These are phyloP conservation scores for Euzophera pinguis DNA, from an alignment of 2,888 invertebrate species.

Conservation along the genomic window DNA sequence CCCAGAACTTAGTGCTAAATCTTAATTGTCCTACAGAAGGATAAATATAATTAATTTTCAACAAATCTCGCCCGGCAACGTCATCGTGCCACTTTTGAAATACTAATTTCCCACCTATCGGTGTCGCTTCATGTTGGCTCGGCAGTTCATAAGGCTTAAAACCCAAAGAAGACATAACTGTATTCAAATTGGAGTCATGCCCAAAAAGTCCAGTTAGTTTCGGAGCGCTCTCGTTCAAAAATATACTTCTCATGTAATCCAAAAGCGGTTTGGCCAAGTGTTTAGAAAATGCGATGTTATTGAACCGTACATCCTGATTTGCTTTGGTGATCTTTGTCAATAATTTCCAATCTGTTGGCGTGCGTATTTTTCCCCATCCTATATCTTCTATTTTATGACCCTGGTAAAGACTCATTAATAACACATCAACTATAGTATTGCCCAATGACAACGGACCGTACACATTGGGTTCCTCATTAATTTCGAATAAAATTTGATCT, in stretches of 20 bases:
- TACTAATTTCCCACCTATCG: conserved; percentile 59
- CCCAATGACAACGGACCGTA: conserved; percentile 44
- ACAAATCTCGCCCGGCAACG: conserved; percentile 27
- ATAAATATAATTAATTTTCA: conserved; percentile 58
- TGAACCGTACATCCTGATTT: conserved; percentile 52
- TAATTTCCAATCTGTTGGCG: conserved; percentile 39
- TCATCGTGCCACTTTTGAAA: conserved; percentile 58
- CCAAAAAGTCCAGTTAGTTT: conserved; percentile 51
- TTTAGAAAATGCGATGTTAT: conserved; percentile 35
- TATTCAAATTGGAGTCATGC: conserved; percentile 57
- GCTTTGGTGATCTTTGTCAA: conserved; percentile 39
- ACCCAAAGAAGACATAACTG: conserved; percentile 40
- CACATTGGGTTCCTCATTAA: conserved; percentile 47
- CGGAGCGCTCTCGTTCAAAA: conserved; percentile 28
- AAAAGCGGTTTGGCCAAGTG: conserved; percentile 45
- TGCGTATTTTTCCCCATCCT: conserved; percentile 54
- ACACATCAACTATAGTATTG: conserved; percentile 47
- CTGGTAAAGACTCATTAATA: conserved; percentile 62
- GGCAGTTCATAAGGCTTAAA: conserved; percentile 42
- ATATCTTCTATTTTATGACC: conserved; percentile 43
- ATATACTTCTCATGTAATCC: conserved; percentile 39
- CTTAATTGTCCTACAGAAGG: conserved; percentile 44
- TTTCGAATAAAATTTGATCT: conserved; percentile 32
- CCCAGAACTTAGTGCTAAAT: conserved; percentile 31
- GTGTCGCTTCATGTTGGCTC: conserved; percentile 49